A percentile compares a stretch with the other conserved stretches of the same genome.
These are phyloP conservation scores for Eilema sororculum DNA, from an alignment of 2,888 invertebrate species.

Conservation along the genomic window DNA sequence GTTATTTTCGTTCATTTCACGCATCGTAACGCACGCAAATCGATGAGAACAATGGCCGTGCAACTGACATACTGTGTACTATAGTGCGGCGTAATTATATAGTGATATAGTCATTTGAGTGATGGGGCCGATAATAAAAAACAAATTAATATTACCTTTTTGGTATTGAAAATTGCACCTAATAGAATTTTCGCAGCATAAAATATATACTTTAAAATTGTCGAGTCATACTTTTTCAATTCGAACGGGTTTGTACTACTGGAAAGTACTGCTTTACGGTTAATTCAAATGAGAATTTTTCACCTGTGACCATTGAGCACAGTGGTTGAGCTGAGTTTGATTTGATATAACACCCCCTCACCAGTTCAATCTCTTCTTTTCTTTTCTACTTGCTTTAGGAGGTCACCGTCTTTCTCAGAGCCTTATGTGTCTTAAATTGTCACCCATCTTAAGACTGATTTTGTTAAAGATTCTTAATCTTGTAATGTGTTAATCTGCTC, in stretches of 20 bases:
- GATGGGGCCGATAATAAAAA: slow-evolving; percentile 5
- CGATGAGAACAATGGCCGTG: slow-evolving; percentile 37
- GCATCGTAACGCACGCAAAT: slow-evolving; percentile 62
- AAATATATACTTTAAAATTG: not conserved
- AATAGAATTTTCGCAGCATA: not conserved
- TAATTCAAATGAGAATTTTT: no score
- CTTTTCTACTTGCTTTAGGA: no score
- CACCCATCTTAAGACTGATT: no score
- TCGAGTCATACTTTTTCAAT: no score
- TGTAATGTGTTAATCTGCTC: not conserved
- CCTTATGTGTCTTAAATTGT: no score
- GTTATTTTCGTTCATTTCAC: slow-evolving; percentile 75
- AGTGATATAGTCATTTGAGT: slow-evolving; percentile 22
- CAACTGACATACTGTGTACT: slow-evolving; percentile 17
- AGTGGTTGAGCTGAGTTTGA: no score
- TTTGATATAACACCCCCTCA: no score
- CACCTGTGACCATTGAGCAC: no score
- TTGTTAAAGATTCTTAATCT: no score
- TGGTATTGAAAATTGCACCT: not conserved
- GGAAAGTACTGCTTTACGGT: not conserved
- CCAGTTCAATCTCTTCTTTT: no score
- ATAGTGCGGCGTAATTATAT: slow-evolving; percentile 21
- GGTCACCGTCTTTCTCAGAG: no score
- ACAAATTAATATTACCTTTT: slow-evolving; percentile 4
- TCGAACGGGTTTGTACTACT: not conserved